Evolutionary conservation across 2,113 vertebrate species (phyloP).

Genomic region (Proteles cristata): DNA sequence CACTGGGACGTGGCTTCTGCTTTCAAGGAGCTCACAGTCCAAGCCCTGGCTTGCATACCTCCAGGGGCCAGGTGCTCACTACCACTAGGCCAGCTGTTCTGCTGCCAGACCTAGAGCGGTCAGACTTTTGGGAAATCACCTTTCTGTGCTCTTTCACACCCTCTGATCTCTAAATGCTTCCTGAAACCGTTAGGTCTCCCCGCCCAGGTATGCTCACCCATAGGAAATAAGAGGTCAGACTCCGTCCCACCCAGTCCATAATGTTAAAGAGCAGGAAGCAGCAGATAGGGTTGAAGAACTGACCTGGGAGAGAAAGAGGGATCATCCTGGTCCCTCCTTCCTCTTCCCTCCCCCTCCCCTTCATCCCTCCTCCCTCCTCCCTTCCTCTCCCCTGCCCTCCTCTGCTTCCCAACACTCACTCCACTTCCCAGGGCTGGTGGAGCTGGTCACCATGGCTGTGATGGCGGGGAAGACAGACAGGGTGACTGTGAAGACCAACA

Average conservation of each 20-base stretch:
- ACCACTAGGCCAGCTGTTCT: not conserved
- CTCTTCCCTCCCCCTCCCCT: rapidly evolving
- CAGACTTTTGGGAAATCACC: not conserved
- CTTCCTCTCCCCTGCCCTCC: not conserved
- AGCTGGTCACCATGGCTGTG: constrained; percentile 89
- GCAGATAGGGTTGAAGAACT: constrained; percentile 90
- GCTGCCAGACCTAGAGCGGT: not conserved
- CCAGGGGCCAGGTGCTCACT: not conserved
- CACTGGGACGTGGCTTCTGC: not conserved
- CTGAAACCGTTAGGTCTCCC: rapidly evolving
- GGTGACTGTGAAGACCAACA: constrained; percentile 91
- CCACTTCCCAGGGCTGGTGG: constrained; percentile 83
- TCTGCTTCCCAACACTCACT: constrained; percentile 77
- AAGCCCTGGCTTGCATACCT: not conserved
- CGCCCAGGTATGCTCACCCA: constrained; percentile 85
- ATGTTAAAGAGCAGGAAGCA: constrained; percentile 93
- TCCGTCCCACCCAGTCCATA: constrained; percentile 90
- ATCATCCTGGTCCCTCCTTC: not conserved
- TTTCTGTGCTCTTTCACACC: not conserved
- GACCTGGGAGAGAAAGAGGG: constrained; percentile 78
- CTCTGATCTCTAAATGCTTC: not conserved
- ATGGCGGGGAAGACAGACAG: constrained; percentile 93
- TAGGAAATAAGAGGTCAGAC: constrained; percentile 86
- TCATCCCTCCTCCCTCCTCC: not conserved
- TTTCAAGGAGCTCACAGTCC: not conserved